phyloP scores from a whole-genome alignment of 2,797 vertebrate species.

The Chaetophractus vellerosus region DNA sequence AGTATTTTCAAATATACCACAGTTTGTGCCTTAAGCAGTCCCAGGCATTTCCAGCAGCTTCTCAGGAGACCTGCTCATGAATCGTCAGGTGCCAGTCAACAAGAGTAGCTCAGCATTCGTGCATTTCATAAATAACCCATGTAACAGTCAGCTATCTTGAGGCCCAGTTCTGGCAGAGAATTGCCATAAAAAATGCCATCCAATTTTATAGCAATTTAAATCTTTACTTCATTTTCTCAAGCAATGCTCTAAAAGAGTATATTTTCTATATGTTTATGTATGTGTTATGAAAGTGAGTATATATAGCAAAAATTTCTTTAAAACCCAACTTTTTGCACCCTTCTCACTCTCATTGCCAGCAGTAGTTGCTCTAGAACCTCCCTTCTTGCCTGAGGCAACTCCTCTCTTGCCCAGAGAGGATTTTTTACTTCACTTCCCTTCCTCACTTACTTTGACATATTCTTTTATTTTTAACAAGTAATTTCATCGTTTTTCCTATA shows the following conservation, averaged over 20 bases:
- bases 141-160: neutral
- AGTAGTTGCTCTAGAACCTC: neutral
- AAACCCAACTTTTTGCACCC: neutral
- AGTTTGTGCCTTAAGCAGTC: neutral
- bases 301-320: neutral
- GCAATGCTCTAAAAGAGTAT: neutral
- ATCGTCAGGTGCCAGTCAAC: rapidly evolving
- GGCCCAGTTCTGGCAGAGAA: neutral
- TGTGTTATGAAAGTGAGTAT: no score
- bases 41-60: neutral
- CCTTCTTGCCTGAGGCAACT: neutral
- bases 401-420: neutral
- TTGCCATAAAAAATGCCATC: neutral
- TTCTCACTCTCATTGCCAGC: neutral
- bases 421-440: neutral
- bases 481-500: neutral
- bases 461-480: conserved; percentile 4
- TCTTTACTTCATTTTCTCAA: neutral
- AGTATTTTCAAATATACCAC: neutral
- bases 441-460: neutral
- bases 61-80: neutral
- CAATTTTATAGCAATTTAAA: neutral
- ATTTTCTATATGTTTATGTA: neutral
- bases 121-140: neutral
- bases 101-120: neutral